phyloP scores from a whole-genome alignment of 35 echinoderm and acorn worm species.

The Apostichopus parvimensis region DNA sequence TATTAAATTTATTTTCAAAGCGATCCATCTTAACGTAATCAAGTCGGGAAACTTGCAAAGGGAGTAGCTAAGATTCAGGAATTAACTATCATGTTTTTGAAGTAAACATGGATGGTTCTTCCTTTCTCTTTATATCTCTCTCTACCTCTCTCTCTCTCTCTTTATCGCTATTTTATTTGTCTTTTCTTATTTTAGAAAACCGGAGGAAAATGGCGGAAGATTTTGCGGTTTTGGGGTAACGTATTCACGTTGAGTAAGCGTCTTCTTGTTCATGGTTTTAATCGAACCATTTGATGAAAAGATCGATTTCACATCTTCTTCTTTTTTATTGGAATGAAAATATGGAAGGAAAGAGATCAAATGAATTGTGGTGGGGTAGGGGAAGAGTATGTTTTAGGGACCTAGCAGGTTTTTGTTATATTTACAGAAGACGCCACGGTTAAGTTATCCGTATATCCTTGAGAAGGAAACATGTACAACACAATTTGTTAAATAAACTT shows the following conservation, averaged over 20 bases:
- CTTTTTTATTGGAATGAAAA: no score
- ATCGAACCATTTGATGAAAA: background rate
- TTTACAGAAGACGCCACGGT: no score
- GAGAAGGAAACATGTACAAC: no score
- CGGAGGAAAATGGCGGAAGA: background rate
- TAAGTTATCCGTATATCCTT: no score
- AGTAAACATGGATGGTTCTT: slow-evolving; percentile 3
- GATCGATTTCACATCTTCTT: no score
- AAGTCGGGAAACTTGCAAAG: background rate
- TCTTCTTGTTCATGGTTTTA: background rate
- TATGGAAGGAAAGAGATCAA: no score
- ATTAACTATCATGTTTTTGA: slow-evolving; percentile 33
- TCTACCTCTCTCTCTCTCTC: background rate
- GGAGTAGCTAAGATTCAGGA: background rate
- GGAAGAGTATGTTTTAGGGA: no score
- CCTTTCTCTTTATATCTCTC: background rate
- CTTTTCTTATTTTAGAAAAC: background rate
- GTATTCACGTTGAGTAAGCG: background rate
- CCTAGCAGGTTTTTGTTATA: no score
- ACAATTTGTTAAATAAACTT: no score
- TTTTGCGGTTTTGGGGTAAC: no score
- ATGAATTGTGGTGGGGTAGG: no score
- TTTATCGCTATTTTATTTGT: background rate
- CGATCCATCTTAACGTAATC: slow-evolving; percentile 50
- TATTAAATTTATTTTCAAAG: slow-evolving; percentile 39